Evolutionary conservation across 2,888 invertebrate genomes (phyloP), one percentile per base, ranked within the genome.

Genomic region (Caenorhabditis doughertyi): DNA sequence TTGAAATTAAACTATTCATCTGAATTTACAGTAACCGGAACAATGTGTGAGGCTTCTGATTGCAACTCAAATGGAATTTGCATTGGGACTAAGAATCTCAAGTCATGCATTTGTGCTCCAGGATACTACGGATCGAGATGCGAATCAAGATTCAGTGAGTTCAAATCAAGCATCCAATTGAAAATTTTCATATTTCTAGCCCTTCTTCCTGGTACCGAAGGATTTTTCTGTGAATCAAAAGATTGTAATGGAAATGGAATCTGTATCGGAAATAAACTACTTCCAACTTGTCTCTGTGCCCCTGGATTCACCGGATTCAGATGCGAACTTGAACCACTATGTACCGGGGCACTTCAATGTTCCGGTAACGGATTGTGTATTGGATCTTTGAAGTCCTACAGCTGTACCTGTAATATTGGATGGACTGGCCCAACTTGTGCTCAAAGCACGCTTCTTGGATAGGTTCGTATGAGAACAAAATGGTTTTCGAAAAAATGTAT

Each of bases 391-490:
- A 87, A 87, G 32, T 85, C 85, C 1, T 88, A 82, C 79, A 73
- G 71, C 32, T 88, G 85, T 42, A 53, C 84, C 3, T 97, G 97
- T 92, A 94, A 96, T 91, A 93, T 97, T 9, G 97, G 97, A 1
- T 98, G 97, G 97, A 96, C 96, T 0, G 97, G 97, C 0, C 94
- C 94, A 0, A 96, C 96, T 92, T 98, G 98, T 71, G 77, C 81
- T 18, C 74, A 83, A 44, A 79, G 70, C 64, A 83, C 83, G 13
- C 71, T 81, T 35, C 29, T 81, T 4, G 65, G 76, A 21, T 76
- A 67, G 64, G 21, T 2, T 25, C 23, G 3, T 18, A 25, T 2
- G 27, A 3, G 18, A 39, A 39, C 39, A 9, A 3, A 13, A 13
- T 13, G n/a, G 8, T 32, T 16, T 39, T 62, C 25, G 21, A 73